Base-by-base conservation (phyloP, 1,140 invertebrate species). In the Nautilus pompilius region DNA sequence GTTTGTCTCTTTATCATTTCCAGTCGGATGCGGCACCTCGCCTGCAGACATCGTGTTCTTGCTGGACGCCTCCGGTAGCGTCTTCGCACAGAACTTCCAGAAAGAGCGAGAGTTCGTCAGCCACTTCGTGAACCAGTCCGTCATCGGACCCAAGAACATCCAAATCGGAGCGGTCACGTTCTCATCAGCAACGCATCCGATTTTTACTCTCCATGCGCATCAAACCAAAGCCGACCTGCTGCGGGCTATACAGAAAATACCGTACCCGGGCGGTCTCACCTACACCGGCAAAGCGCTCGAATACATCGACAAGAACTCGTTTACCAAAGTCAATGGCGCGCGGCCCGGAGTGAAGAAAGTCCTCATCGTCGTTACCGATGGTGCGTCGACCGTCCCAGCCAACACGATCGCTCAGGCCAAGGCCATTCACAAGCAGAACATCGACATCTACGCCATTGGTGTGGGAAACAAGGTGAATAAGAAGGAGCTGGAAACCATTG, bases 21-120 rank as follows among this genome's bases (percentile, higher is more conserved):
- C n/a, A n/a, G n/a, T n/a, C n/a, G 70, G 49, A 17, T 72, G 70
- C 51, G 62, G 59, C 5, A 34, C 58, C 6, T 41, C 60, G 10
- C 53, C 49, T 5, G 67, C 67, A 3, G 59, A 84, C 80, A 53
- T 72, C 24, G 59, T 70, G 1, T 66, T 72, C 51, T 30, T 72
- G n/a, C 48, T 72, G 8, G 70, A 72, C 41, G 63, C 65, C 1
- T 72, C 70, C 8, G 63, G 61, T 33, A 69, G 66, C 24, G 64
- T 71, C 53, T 59, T 34, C 34, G 17, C 62, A 10, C 22, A 60
- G 22, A 63, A 70, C 26, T 76, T 73, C 53, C 46, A 62, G 2
- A 65, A 71, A 48, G 64, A 70, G 55, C 56, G 71, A 10, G 60
- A 66, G 5, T 73, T 76, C 48, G 63, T 74, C 26, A 56, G 67